phyloP scores from a whole-genome alignment of 2,888 invertebrate species.

The Parnassius apollo region DNA sequence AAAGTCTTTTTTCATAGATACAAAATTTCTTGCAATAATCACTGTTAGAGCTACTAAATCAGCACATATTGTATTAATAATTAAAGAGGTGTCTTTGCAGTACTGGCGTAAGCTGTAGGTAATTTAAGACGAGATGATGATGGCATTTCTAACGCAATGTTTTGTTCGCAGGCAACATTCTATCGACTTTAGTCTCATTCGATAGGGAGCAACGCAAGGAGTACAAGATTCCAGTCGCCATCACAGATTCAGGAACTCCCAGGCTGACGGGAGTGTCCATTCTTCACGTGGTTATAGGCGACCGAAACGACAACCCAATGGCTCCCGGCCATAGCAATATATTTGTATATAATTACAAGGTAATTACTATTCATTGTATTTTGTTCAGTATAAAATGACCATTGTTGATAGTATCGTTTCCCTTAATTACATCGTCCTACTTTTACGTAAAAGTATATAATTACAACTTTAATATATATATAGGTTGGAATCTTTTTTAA shows the following conservation, averaged over 20 bases:
- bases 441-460: slow-evolving; percentile 15
- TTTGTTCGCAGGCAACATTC: slow-evolving; percentile 72
- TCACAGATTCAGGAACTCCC: slow-evolving; percentile 92
- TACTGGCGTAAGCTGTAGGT: too few relatives aligned
- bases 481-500: slow-evolving; percentile 5
- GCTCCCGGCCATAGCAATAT: slow-evolving; percentile 92
- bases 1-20: too few relatives aligned
- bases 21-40: too few relatives aligned
- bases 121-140: too few relatives aligned
- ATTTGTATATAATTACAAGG: slow-evolving; percentile 96
- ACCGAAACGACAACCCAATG: slow-evolving; percentile 96
- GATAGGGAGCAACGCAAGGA: slow-evolving; percentile 94
- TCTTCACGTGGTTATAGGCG: slow-evolving; percentile 94
- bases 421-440: slow-evolving; percentile 8
- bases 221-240: slow-evolving; percentile 93
- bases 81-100: too few relatives aligned
- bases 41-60: too few relatives aligned
- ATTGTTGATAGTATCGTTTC: slow-evolving; percentile 1
- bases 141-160: not conserved
- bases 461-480: slow-evolving; percentile 18
- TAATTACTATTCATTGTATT: slow-evolving; percentile 11
- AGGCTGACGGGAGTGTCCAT: slow-evolving; percentile 89
- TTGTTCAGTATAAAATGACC: slow-evolving; percentile 7
- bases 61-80: too few relatives aligned
- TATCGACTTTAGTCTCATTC: slow-evolving; percentile 88